Evolutionary conservation across 2,888 invertebrate species (phyloP), one percentile per base, ranked within the genome.

Genomic region (Drosophila mercatorum): DNA sequence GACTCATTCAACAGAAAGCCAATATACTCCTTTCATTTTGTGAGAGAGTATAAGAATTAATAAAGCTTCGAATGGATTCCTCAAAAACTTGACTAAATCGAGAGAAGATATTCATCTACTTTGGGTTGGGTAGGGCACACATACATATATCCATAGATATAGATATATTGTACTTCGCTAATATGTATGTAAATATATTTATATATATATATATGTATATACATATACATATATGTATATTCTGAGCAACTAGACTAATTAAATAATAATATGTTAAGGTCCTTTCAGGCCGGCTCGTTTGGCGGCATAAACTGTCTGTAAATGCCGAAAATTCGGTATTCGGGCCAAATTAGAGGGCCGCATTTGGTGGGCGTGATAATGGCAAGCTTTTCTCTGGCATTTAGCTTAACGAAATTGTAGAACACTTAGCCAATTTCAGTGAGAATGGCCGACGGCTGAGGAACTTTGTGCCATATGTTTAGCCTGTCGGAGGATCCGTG

Each of bases 401-500:
- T 65, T 55, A 14, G 22, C 40, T 41, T n/a, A 36, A 40, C 34
- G 26, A 36, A 41, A 34, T 67, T 56, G 47, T 56, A 11, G 56
- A 64, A 43, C 53, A 68, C 28, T 67, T 14, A n/a, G n/a, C 34
- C 66, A 57, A 66, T 57, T 57, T 52, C 31, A n/a, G 41, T 36
- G 22, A 11, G 31, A 66, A 12, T 36, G 40, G 26, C 59, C 26
- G 14, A 43, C 12, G 61, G 31, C 52, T 11, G 34, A 40, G 11
- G 28, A 53, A 55, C 53, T 60, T 68, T 59, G 53, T 55, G 41
- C 17, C 55, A 68, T 68, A 47, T 68, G 40, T 47, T 55, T 41
- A 2, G 40, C 44, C 44, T 59, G 52, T 59, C 41, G 40, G 40
- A 17, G 34, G 17, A 55, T 60, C 53, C 17, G 38, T 53, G 34